Conservation (phyloP, 2,113 vertebrate genomes). For the Aptenodytes forsteri region DNA sequence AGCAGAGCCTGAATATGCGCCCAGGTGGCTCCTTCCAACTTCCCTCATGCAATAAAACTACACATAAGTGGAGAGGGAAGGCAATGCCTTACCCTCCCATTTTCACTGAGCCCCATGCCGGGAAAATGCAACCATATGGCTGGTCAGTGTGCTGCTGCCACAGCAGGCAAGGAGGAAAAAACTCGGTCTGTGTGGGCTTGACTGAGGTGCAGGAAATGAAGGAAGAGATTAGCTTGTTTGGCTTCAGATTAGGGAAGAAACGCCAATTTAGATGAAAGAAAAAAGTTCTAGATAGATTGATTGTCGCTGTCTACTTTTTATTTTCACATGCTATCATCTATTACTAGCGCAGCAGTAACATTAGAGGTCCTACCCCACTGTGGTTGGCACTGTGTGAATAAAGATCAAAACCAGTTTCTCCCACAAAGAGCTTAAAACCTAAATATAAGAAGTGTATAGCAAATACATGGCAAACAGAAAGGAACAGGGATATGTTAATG, state of each 20-base stretch:
- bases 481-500: not conserved
- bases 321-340: not conserved
- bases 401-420: not conserved
- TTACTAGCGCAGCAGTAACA: not conserved
- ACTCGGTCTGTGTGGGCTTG: not conserved
- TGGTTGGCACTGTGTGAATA: not conserved
- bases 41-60: not conserved
- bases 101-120: not conserved
- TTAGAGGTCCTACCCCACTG: not conserved
- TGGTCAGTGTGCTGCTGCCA: not conserved
- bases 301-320: not conserved
- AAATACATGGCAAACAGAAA: not conserved
- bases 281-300: not conserved
- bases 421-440: not conserved
- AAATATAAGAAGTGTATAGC: not conserved
- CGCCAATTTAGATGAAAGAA: not conserved
- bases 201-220: not conserved
- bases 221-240: not conserved
- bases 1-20: not conserved
- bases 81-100: not conserved
- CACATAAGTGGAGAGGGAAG: not conserved
- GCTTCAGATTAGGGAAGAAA: not conserved
- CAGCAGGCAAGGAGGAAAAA: not conserved
- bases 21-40: not conserved
- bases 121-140: fast-evolving